Evolutionary conservation across 2,888 invertebrate species (phyloP), one percentile per base, ranked within the genome.

Genomic region (Chloromyia formosa): DNA sequence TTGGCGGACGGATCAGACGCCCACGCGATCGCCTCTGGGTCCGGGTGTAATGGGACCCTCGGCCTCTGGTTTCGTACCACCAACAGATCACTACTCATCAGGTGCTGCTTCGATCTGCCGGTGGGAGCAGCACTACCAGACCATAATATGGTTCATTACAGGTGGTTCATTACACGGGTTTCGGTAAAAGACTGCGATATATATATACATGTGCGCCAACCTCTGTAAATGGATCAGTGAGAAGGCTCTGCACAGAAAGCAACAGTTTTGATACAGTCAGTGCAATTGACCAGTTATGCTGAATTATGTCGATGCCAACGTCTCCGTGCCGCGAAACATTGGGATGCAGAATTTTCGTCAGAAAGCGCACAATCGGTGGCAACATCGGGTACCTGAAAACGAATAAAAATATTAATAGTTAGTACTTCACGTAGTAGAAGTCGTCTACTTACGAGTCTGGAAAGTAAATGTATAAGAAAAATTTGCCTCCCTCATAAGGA

Each of bases 231-330:
- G 96, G 96, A 86, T 97, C 97, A 0, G 95, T 95, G 75, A 95
- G 88, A 76, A 95, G 87, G 80, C 94, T 94, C 87, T 95, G 95
- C 78, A 95, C 92, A 72, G 94, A 95, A 76, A 95, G 91, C 79
- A 95, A 89, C 75, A 95, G 91, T 83, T 95, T 97, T 78, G 94
- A 93, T 82, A 97, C 92, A 56, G 96, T 96, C 78, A 97, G 87
- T 0, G 96, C 96, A 77, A 96, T 87, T n/a, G 95, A 95, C 97
- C 97, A 97, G 86, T 97, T 97, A 86, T 96, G 94, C 81, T 95
- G 94, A 80, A 97, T 95, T 10, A 95, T 95, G 87, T 97, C 97
- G 78, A 97, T 93, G 75, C 97, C 97, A 66, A 97, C 95, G 86
- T 97, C 96, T 1, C 97, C 97, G 85, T 97, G 97, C 0, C 96